Percentiles rank a stretch among this genome's conserved stretches.
Evolutionary conservation across 2,113 vertebrate species (phyloP).

Genomic region (Spilogale gracilis): DNA sequence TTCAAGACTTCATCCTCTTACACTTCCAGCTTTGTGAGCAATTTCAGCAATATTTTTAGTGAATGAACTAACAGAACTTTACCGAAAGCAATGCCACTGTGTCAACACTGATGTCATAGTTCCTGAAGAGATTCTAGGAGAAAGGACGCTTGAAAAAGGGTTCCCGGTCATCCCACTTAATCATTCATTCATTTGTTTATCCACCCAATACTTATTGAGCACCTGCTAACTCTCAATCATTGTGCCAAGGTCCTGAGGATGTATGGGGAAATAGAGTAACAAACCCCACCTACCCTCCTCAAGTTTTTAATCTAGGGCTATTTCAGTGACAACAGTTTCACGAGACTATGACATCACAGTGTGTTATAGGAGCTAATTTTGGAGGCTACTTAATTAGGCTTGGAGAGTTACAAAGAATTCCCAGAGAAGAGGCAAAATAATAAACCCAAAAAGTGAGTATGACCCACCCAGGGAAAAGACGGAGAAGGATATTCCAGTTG

Average conservation of each 20-base stretch:
- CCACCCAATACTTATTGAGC: not conserved
- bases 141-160: not conserved
- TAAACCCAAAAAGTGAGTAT: not conserved
- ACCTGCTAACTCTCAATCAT: not conserved
- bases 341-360: not conserved
- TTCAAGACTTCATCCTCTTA: not conserved
- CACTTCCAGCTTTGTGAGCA: not conserved
- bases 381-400: not conserved
- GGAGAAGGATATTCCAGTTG: not conserved
- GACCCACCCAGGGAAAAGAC: not conserved
- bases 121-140: not conserved
- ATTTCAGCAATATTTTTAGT: not conserved
- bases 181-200: not conserved
- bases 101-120: not conserved
- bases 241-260: not conserved
- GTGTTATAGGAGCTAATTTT: not conserved
- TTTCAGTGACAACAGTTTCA: not conserved
- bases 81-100: not conserved
- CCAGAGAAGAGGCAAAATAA: not conserved
- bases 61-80: not conserved
- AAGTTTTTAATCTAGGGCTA: not conserved
- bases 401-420: not conserved
- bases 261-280: not conserved
- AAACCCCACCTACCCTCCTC: not conserved
- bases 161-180: not conserved